Conservation (phyloP, 2,888 invertebrate genomes). For the Parapristionchus giblindavisi region DNA sequence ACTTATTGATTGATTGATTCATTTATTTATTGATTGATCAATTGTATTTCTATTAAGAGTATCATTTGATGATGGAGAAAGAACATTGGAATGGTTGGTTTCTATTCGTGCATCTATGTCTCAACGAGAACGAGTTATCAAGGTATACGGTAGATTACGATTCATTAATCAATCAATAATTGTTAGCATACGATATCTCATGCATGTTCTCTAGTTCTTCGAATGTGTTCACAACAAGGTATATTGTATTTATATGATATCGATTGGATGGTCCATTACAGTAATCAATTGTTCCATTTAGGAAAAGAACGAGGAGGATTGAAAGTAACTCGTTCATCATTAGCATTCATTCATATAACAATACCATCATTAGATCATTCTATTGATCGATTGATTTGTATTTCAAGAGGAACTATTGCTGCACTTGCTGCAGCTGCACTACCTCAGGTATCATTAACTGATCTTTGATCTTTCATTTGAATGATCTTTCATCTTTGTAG, state of each 20-base stretch:
- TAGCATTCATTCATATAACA: slow-evolving; percentile 33
- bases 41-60: slow-evolving; percentile 12
- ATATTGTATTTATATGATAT: background rate
- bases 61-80: slow-evolving; percentile 28
- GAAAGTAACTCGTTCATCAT: slow-evolving; percentile 6
- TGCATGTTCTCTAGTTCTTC: slow-evolving; percentile 22
- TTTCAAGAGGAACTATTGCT: background rate
- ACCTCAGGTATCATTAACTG: slow-evolving; percentile 23
- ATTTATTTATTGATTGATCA: background rate
- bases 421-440: slow-evolving; percentile 23
- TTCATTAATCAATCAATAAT: background rate
- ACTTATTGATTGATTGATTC: background rate
- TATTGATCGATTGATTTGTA: background rate
- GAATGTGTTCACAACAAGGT: slow-evolving; percentile 23
- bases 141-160: background rate
- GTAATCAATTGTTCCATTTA: background rate
- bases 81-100: slow-evolving; percentile 39
- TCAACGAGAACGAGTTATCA: slow-evolving; percentile 14
- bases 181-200: slow-evolving; percentile 23
- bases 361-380: slow-evolving; percentile 22
- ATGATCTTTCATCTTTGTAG: background rate
- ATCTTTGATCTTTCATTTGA: background rate
- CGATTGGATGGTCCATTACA: background rate
- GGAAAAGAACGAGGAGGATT: slow-evolving; percentile 14
- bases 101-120: slow-evolving; percentile 34